Conservation (phyloP, 2,888 invertebrate genomes). For the Crepidodera aurea region DNA sequence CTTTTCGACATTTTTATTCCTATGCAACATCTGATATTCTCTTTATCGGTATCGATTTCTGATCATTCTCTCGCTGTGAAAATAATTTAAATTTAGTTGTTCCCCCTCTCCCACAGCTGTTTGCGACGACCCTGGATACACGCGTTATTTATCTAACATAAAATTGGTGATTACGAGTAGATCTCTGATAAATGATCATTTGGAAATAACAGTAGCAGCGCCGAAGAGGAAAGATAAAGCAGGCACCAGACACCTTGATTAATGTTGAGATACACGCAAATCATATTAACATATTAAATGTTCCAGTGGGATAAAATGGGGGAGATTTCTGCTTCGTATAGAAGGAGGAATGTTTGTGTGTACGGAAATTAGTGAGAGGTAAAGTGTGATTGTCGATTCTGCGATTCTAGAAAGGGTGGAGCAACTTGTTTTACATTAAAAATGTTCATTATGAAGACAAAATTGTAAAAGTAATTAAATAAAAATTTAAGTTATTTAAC, state of each 20-base stretch:
- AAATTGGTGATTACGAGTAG: conserved; percentile 53
- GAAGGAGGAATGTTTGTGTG: background rate
- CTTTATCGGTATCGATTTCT: too few relatives aligned
- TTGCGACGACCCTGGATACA: background rate
- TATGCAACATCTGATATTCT: too few relatives aligned
- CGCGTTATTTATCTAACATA: conserved; percentile 42
- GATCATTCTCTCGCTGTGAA: too few relatives aligned
- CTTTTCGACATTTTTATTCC: too few relatives aligned
- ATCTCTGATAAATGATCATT: conserved; percentile 57
- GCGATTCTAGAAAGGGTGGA: too few relatives aligned
- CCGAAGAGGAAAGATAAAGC: conserved; percentile 52
- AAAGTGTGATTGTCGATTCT: background rate
- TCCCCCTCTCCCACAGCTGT: too few relatives aligned
- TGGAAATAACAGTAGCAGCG: conserved; percentile 53
- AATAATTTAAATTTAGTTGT: too few relatives aligned
- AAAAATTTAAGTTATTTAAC: too few relatives aligned
- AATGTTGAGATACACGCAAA: conserved; percentile 55
- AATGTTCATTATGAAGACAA: too few relatives aligned
- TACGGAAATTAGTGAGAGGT: background rate
- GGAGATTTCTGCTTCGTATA: background rate
- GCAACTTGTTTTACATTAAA: too few relatives aligned
- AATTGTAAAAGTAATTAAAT: too few relatives aligned
- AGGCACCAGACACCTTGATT: conserved; percentile 52
- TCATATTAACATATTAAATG: conserved; percentile 57
- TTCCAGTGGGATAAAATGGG: conserved; percentile 37